Evolutionary conservation across 2,797 vertebrate species (phyloP), one percentile per base, ranked within the genome.

Genomic region (Ctenopoma kingsleyae): DNA sequence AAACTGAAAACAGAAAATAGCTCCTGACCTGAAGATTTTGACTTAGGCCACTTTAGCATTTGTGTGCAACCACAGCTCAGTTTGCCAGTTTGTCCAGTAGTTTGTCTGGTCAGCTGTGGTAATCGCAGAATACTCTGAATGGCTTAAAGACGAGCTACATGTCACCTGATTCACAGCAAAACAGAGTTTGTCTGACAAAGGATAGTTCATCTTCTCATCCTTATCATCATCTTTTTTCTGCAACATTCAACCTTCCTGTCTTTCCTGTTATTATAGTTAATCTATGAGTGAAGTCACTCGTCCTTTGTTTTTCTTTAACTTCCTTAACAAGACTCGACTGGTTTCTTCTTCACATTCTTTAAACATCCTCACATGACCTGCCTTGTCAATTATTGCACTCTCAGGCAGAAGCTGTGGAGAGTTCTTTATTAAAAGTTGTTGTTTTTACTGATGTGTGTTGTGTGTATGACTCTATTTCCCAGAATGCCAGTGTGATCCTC

Each of bases 401-500:
- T 56, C 22, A 25, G 17, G 22, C 20, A n/a, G 46, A 0, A 68
- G 52, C 41, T 47, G n/a, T n/a, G 38, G 10, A 38, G n/a, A 16
- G 4, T n/a, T 30, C 6, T 17, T 23, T 17, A 11, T 27, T 38
- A 47, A 8, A 56, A 13, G 51, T 46, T 5, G 23, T 44, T 8
- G 9, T 4, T 30, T 22, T 8, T n/a, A 60, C 11, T 79, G 13
- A 83, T 1, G 0, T 16, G 0, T 72, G 15, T 59, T 11, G 17
- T 67, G 8, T 72, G 22, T 75, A 41, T 50, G 15, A 17, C 50
- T 63, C 8, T 2, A 0, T 84, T 86, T 78, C 83, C 71, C 90
- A 99, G 98, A 96, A 40, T 99, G 98, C 87, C 93, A 94, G 56
- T 99, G 98, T 65, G 95, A 99, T 87, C 96, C 95, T 0, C 97